These are phyloP conservation scores for Gasterosteus aculeatus DNA, from an alignment of 2,113 vertebrate genomes.

Conservation along the genomic window DNA sequence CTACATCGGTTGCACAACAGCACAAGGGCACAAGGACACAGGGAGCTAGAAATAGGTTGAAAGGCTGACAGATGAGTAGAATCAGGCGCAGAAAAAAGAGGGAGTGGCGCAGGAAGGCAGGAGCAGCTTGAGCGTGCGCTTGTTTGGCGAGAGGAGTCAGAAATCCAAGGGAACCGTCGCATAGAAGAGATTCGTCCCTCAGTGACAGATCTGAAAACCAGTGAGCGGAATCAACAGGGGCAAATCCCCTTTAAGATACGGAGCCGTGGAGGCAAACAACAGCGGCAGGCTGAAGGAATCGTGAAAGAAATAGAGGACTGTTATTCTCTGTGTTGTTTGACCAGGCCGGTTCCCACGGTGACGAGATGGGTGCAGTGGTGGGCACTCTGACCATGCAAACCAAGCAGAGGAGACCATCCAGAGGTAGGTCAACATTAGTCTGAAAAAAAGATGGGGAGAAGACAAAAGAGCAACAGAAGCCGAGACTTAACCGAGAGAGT, in stretches of 20 bases:
- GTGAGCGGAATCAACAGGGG: slow-evolving; percentile 37
- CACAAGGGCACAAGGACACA: slow-evolving; percentile 64
- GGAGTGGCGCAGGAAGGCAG: slow-evolving; percentile 71
- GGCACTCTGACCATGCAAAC: slow-evolving; percentile 97
- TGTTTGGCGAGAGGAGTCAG: slow-evolving; percentile 60
- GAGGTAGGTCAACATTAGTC: slow-evolving; percentile 86
- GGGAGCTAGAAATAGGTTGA: slow-evolving; percentile 46
- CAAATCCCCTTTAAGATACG: slow-evolving; percentile 45
- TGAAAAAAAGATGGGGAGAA: slow-evolving; percentile 17
- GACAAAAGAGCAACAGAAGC: slow-evolving; percentile 38
- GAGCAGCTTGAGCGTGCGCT: slow-evolving; percentile 58
- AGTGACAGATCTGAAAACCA: slow-evolving; percentile 44
- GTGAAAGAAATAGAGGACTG: slow-evolving; percentile 43
- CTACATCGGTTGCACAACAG: slow-evolving; percentile 50
- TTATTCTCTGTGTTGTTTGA: slow-evolving; percentile 66
- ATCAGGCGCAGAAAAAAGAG: slow-evolving; percentile 58
- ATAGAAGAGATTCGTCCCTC: slow-evolving; percentile 36
- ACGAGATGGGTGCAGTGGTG: slow-evolving; percentile 97
- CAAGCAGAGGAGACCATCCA: slow-evolving; percentile 93
- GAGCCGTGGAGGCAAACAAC: slow-evolving; percentile 24
- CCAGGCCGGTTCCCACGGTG: slow-evolving; percentile 73
- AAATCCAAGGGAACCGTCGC: slow-evolving; percentile 64
- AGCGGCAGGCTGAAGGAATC: slow-evolving; percentile 34
- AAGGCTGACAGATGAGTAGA: slow-evolving; percentile 67
- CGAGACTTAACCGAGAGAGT: slow-evolving; percentile 3